phyloP scores from a whole-genome alignment of 2,797 vertebrate genomes.

The Chelon auratus region DNA sequence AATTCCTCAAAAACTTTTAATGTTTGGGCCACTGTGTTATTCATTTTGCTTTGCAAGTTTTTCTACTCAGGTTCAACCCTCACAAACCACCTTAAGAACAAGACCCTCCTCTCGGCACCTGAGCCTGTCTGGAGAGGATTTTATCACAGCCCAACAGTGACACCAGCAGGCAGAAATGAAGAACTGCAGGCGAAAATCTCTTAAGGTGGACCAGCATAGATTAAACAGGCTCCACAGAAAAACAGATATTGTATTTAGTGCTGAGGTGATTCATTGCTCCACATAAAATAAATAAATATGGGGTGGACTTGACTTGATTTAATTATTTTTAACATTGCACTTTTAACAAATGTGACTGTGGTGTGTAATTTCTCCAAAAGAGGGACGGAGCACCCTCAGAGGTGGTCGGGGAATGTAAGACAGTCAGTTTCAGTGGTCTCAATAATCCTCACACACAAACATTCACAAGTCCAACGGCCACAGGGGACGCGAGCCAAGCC shows the following conservation, averaged over 20 bases:
- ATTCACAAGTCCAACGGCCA: not conserved
- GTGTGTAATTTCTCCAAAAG: slow-evolving; percentile 12
- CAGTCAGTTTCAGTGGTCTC: not conserved
- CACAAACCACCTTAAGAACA: slow-evolving; percentile 73
- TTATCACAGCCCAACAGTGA: slow-evolving; percentile 57
- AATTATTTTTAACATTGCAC: not conserved
- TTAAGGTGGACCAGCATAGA: slow-evolving; percentile 78
- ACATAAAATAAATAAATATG: not conserved
- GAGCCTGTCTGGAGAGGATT: not conserved
- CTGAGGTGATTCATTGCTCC: not conserved
- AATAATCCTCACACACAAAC: slow-evolving; percentile 14
- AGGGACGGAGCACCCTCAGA: not conserved
- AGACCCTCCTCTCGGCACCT: slow-evolving; percentile 62
- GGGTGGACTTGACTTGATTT: not conserved
- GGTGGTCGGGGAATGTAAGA: slow-evolving; percentile 24
- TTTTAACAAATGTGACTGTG: not conserved
- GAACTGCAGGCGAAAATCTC: slow-evolving; percentile 51
- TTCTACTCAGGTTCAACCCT: slow-evolving; percentile 16
- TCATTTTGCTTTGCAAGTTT: slow-evolving; percentile 17
- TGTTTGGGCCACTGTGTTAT: not conserved
- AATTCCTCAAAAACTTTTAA: not conserved
- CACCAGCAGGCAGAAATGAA: slow-evolving; percentile 59
- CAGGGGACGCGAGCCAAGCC: slow-evolving; percentile 25
- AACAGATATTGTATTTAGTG: not conserved
- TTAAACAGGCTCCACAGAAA: slow-evolving; percentile 1